Base-by-base conservation (phyloP, 2,113 vertebrate genomes). In the Chunga burmeisteri region DNA sequence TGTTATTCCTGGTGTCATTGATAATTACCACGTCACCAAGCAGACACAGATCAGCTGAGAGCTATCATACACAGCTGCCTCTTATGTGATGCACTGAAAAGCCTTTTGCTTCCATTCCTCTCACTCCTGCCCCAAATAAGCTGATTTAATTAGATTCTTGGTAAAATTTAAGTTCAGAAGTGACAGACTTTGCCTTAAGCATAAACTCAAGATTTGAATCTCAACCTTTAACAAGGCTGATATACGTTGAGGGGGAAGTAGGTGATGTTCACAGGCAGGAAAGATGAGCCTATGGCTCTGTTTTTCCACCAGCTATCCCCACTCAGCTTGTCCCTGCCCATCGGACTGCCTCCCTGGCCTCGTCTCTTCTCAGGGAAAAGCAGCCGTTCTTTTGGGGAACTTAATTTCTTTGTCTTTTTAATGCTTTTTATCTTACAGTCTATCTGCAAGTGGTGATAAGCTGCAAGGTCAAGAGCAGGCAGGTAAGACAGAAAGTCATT, bases 401-500 rank as follows among this genome's bases (percentile, higher is more conserved):
- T 73, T 62, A 63, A 32, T 61, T 8, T 78, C 25, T 42, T 80
- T 47, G 14, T 72, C 26, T 75, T 92, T 72, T 58, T 29, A 40
- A 20, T 34, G 22, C 0, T 26, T 94, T 93, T 92, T 72, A 11
- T 92, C 67, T 94, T 93, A 22, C 44, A 97, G 92, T 67, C 73
- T 88, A 19, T 58, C 88, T 82, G 55, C 15, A 82, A 88, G 65
- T 62, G 62, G 50, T 34, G 87, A 87, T 86, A 75, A 95, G 5
- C 82, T 79, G 32, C 14, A 29, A 91, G 67, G 34, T 66, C 36
- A 73, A 40, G 30, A 91, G 30, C 52, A 83, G 44, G 34, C 63
- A 66, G 90, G 94, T 97, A 98, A 97, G 95, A 88, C 5, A 66
- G 18, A 93, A 63, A 18, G 18, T 26, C 1, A 13, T 87, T 81